Evolutionary conservation across 2,113 vertebrate species (phyloP).

Genomic region (Oenanthe oenanthe): DNA sequence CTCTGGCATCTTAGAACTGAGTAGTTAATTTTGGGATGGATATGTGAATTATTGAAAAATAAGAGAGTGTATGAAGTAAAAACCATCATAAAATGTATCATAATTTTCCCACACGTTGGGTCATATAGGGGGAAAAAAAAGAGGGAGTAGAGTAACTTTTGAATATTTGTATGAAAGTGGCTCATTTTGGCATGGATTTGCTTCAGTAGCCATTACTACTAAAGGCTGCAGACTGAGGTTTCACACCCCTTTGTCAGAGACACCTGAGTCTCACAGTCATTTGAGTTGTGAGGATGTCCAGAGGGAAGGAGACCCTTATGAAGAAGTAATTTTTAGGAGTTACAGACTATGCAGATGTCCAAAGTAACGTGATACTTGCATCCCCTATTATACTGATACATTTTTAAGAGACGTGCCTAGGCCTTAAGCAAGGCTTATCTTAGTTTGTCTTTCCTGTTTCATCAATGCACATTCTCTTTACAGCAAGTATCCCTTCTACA

Average conservation of each 20-base stretch:
- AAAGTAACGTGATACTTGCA: not conserved
- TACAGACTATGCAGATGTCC: not conserved
- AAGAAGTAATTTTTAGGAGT: not conserved
- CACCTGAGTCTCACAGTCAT: not conserved
- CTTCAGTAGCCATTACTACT: not conserved
- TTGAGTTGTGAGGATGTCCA: not conserved
- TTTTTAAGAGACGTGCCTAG: rapidly evolving
- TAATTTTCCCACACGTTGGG: not conserved
- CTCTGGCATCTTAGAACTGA: not conserved
- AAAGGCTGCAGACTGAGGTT: not conserved
- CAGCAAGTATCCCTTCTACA: not conserved
- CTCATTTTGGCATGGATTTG: not conserved
- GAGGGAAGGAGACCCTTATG: not conserved
- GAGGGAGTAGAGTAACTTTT: not conserved
- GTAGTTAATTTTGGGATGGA: not conserved
- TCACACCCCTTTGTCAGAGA: not conserved
- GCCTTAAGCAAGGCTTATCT: not conserved
- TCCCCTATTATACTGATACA: not conserved
- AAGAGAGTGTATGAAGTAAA: not conserved
- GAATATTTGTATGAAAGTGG: not conserved
- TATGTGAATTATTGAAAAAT: not conserved
- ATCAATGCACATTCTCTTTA: not conserved
- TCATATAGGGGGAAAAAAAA: not conserved
- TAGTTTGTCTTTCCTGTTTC: not conserved
- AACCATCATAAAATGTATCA: not conserved